Conservation (phyloP, 2,797 vertebrate genomes). For the Gambusia yucatana region DNA sequence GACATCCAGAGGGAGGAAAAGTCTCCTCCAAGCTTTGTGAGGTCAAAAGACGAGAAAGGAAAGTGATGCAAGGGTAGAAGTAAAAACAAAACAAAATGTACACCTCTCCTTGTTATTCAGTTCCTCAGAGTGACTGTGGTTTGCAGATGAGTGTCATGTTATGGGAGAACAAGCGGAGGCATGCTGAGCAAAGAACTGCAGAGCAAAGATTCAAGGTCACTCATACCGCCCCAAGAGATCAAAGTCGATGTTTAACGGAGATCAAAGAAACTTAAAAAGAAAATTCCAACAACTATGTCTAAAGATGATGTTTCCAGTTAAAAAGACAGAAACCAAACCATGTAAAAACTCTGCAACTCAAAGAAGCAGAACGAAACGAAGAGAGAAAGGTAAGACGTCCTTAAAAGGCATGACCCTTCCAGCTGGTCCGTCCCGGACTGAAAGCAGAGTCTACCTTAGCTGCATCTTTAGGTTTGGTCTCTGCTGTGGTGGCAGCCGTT, state of each 20-base stretch:
- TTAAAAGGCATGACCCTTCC: constrained; percentile 1
- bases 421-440: constrained; percentile 1
- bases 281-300: background rate
- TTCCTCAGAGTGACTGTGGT: constrained; percentile 3
- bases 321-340: background rate
- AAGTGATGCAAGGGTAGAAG: constrained; percentile 3
- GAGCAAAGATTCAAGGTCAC: constrained; percentile 5
- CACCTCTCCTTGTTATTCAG: constrained; percentile 13
- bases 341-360: background rate
- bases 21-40: constrained; percentile 21
- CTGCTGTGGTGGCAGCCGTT: constrained; percentile 26
- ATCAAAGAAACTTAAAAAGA: constrained; percentile 8
- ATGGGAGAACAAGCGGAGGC: constrained; percentile 15
- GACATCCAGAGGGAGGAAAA: constrained; percentile 12
- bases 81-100: background rate
- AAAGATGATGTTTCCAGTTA: constrained; percentile 10
- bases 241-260: constrained; percentile 4
- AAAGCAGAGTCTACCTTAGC: constrained; percentile 65
- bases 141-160: background rate
- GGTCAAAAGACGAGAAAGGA: constrained; percentile 14
- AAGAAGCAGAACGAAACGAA: constrained; percentile 16
- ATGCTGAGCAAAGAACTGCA: constrained; percentile 27
- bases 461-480: constrained; percentile 46
- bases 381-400: background rate
- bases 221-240: background rate